phyloP scores from a whole-genome alignment of 2,113 vertebrate genomes.

The Steatornis caripensis region DNA sequence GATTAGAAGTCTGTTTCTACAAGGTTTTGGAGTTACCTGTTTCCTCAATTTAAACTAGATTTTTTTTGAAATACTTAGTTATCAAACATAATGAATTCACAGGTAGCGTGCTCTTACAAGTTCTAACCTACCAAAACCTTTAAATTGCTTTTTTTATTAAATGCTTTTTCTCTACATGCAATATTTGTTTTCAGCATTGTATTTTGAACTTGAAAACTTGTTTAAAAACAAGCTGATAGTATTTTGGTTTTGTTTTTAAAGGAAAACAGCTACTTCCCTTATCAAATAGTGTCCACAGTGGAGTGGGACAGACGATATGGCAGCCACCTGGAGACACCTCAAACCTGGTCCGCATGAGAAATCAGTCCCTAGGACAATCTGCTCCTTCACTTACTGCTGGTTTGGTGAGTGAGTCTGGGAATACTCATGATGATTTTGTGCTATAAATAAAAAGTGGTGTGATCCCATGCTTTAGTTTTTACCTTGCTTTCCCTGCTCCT shows the following conservation, averaged over 20 bases:
- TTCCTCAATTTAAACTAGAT: not conserved
- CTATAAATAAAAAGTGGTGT: not conserved
- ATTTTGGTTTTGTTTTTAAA: conserved; percentile 61
- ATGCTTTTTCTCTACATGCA: not conserved
- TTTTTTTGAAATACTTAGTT: not conserved
- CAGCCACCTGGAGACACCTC: conserved; percentile 84
- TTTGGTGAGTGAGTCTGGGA: conserved; percentile 85
- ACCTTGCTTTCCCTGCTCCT: not conserved
- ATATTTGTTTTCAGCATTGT: not conserved
- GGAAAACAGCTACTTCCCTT: conserved; percentile 94
- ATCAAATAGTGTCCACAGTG: conserved; percentile 88
- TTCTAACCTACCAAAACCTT: not conserved
- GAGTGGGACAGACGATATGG: conserved; percentile 85
- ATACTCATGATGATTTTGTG: not conserved
- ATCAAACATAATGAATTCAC: not conserved
- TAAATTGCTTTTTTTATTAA: not conserved
- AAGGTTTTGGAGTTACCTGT: not conserved
- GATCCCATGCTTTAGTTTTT: not conserved
- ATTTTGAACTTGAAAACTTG: not conserved
- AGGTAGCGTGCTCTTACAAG: not conserved
- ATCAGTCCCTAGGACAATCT: conserved; percentile 90
- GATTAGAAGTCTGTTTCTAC: not conserved
- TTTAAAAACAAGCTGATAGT: conserved; percentile 7
- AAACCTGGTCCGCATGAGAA: conserved; percentile 95
- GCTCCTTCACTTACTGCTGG: conserved; percentile 95